Evolutionary conservation across 1,140 invertebrate genomes (phyloP), one percentile per base, ranked within the genome.

Genomic region (Adelges cooleyi): DNA sequence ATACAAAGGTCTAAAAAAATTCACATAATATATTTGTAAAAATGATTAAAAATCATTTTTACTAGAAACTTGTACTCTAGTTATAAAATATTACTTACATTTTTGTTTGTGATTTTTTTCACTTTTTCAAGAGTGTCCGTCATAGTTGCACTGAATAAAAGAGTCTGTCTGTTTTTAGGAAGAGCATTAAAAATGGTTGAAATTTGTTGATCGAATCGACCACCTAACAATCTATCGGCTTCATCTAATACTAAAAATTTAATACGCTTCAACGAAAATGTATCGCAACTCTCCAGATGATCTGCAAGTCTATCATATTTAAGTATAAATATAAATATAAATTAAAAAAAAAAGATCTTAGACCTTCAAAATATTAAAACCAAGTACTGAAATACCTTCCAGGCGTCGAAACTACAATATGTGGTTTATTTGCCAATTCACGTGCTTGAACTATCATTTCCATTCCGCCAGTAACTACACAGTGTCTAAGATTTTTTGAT

Each of bases 111-210:
- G 0, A 71, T 59, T 66, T 81, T 72, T 74, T 86, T 84, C 17
- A 90, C 76, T 75, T 85, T 84, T 65, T 85, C 77, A 25, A 90
- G 75, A 67, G 86, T 83, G 74, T 94, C 88, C 9, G 92, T 95
- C 73, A 98, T 92, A 15, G 96, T 99, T 2, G 96, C 96, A 65
- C 94, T 97, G 72, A 98, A 99, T 23, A 98, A 79, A 33, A 96
- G 78, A 20, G 87, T 93, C 72, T 92, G 90, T 69, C 87, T 81
- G 48, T 86, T 81, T 68, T 84, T 82, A 0, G 94, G 90, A 46
- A 98, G 75, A 9, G 82, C 81, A 67, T 81, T 75, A 72, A 95
- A 86, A 71, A 98, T 95, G 54, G 83, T 85, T 72, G 86, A 79
- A 22, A 98, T 79, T 71, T 90, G 86, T 33, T 84, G 78, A 77